Evolutionary conservation across 2,797 vertebrate genomes (phyloP).

Genomic region (Tachyglossus aculeatus): DNA sequence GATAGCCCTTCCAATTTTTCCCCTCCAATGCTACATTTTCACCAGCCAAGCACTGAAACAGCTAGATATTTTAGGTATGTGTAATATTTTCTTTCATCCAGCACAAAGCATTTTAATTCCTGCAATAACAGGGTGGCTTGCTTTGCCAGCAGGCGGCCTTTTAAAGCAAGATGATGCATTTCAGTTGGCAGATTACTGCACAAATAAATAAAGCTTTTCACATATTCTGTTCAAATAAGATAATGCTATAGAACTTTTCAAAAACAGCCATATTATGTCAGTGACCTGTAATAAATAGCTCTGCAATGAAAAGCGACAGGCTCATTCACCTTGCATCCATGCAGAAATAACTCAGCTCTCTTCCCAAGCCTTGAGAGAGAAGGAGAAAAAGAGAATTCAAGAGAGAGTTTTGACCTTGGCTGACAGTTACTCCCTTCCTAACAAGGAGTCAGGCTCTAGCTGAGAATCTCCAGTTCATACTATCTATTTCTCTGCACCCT

Average conservation of each 20-base stretch:
- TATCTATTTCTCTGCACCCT: background rate
- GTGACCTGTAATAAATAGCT: slow-evolving; percentile 71
- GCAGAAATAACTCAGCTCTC: slow-evolving; percentile 68
- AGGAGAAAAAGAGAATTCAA: slow-evolving; percentile 40
- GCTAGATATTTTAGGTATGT: background rate
- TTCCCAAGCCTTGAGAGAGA: slow-evolving; percentile 50
- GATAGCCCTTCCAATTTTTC: background rate
- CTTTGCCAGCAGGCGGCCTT: slow-evolving; percentile 59
- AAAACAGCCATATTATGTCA: slow-evolving; percentile 59
- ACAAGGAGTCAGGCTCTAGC: background rate
- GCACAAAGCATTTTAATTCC: slow-evolving; percentile 44
- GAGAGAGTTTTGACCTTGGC: slow-evolving; percentile 55
- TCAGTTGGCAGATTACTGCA: slow-evolving; percentile 48
- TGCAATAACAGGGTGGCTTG: slow-evolving; percentile 46
- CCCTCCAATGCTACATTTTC: background rate
- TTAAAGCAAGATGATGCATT: slow-evolving; percentile 59
- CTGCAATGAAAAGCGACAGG: slow-evolving; percentile 61
- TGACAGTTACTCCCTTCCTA: background rate
- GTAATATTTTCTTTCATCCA: slow-evolving; percentile 14
- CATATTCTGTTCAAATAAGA: slow-evolving; percentile 51
- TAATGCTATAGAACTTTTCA: slow-evolving; percentile 37
- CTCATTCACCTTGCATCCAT: slow-evolving; percentile 74
- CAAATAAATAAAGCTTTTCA: slow-evolving; percentile 59
- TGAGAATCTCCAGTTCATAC: background rate
- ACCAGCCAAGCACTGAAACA: slow-evolving; percentile 27